Evolutionary conservation across 1,140 invertebrate species (phyloP), one percentile per base, ranked within the genome.

Genomic region (Dolichoris vasculosae): DNA sequence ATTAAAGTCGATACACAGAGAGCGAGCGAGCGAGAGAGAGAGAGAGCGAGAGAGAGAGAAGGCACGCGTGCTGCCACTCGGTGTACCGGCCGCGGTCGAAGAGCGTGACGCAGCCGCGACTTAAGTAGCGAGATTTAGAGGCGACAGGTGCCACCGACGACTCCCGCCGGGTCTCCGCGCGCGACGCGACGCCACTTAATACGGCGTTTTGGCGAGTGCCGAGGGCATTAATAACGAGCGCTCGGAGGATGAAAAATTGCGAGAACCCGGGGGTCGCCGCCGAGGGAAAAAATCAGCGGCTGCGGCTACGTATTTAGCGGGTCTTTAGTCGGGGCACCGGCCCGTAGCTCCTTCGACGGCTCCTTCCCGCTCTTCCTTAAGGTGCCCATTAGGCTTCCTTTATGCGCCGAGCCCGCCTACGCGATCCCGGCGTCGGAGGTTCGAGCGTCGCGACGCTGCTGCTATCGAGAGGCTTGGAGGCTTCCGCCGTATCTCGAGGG

Each of bases 111-210:
- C 88, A 79, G 82, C 35, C 88, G 88, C 82, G 88, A 84, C 90
- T 90, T 91, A 92, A 93, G 90, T 91, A 90, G 89, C 88, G 88
- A 92, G 92, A 93, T 93, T 93, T 92, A 93, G 88, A 87, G 89
- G 82, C 89, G 90, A 92, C 92, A 93, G 92, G 92, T 93, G 92
- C 89, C 82, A 38, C 55, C 8, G 67, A 78, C 86, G 67, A 83
- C 43, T 43, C 17, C 51, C 32, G 13, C 64, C 67, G 83, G 69
- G 77, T 80, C 80, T 64, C 79, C 76, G 83, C 77, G 84, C 3
- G 55, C 87, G 87, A 86, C 64, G 86, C 86, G 89, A 89, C 90
- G 91, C 88, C 89, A 88, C 89, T 89, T 87, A 88, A 88, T 89
- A 88, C 88, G 83, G 88, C 89, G 89, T 90, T 91, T 91, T 92